Percentiles rank a stretch among this genome's conserved stretches.
Evolutionary conservation across 2,113 vertebrate species (phyloP).

Genomic region (Plestiodon gilberti): DNA sequence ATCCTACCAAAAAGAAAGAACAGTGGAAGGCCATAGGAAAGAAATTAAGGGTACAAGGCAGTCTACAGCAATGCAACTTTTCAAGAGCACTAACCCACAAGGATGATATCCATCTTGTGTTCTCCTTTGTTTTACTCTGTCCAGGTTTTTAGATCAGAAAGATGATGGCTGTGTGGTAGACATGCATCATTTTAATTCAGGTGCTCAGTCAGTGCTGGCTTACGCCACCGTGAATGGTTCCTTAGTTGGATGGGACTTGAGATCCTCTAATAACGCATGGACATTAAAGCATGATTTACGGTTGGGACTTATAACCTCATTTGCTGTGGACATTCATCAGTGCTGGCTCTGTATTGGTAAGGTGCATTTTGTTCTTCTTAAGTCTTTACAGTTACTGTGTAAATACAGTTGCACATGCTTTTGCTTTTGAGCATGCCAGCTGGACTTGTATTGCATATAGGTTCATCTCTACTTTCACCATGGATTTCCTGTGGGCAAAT

Average conservation of each 20-base stretch:
- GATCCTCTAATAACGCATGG: conserved; percentile 91
- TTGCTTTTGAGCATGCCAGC: too few species aligned
- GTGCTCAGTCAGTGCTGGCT: conserved; percentile 92
- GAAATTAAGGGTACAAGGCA: not conserved
- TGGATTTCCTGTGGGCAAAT: not conserved
- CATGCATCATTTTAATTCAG: conserved; percentile 95
- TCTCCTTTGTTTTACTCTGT: conserved; percentile 13
- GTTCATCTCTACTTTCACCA: not conserved
- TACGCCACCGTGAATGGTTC: conserved; percentile 95
- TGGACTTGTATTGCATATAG: not conserved
- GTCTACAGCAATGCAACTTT: conserved; percentile 2
- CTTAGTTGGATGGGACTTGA: conserved; percentile 95
- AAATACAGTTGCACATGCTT: too few species aligned
- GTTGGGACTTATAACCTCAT: conserved; percentile 95
- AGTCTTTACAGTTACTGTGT: not conserved
- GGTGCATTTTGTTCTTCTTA: not conserved
- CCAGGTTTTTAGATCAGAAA: conserved; percentile 88
- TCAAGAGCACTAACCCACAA: not conserved
- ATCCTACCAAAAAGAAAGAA: not conserved
- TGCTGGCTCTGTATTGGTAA: conserved; percentile 98
- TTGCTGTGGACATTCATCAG: conserved; percentile 96
- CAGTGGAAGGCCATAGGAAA: not conserved
- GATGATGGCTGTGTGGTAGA: conserved; percentile 97
- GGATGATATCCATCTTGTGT: not conserved
- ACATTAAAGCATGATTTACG: conserved; percentile 92